These are phyloP conservation scores for Caenorhabditis latens DNA, from an alignment of 1,140 invertebrate species.

Conservation along the genomic window DNA sequence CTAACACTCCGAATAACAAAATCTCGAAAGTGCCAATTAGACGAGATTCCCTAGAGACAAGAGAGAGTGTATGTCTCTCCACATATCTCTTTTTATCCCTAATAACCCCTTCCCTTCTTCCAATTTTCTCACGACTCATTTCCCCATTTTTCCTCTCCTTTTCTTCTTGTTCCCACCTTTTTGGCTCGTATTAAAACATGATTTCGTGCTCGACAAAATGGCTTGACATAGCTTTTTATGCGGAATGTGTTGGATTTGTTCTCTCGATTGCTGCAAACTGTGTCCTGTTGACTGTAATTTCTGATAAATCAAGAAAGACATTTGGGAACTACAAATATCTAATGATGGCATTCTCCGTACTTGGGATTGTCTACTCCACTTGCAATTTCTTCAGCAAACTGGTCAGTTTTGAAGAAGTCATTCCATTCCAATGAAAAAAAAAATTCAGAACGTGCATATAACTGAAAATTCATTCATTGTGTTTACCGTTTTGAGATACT, in stretches of 20 bases:
- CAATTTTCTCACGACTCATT: background rate
- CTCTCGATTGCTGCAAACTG: background rate
- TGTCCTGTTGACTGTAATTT: background rate
- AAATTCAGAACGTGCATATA: background rate
- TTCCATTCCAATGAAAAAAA: background rate
- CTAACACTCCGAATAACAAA: too few relatives aligned
- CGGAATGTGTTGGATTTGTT: background rate
- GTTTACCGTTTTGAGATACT: background rate
- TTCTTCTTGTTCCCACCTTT: background rate
- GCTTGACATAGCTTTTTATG: background rate
- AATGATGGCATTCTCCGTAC: background rate
- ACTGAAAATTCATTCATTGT: background rate
- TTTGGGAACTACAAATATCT: constrained; percentile 36
- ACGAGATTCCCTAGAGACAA: too few relatives aligned
- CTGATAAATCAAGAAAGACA: background rate
- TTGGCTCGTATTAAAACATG: background rate
- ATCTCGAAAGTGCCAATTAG: too few relatives aligned
- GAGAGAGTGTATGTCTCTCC: too few relatives aligned
- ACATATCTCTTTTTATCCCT: too few relatives aligned
- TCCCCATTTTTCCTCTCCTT: background rate
- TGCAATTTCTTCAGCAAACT: background rate
- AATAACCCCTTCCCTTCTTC: background rate
- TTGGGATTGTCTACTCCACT: background rate
- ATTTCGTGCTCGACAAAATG: too few relatives aligned
- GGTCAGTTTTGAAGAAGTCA: background rate